Percentiles rank a stretch among this genome's conserved stretches.
phyloP scores from a whole-genome alignment of 2,797 vertebrate genomes.

The Psittacula echo region DNA sequence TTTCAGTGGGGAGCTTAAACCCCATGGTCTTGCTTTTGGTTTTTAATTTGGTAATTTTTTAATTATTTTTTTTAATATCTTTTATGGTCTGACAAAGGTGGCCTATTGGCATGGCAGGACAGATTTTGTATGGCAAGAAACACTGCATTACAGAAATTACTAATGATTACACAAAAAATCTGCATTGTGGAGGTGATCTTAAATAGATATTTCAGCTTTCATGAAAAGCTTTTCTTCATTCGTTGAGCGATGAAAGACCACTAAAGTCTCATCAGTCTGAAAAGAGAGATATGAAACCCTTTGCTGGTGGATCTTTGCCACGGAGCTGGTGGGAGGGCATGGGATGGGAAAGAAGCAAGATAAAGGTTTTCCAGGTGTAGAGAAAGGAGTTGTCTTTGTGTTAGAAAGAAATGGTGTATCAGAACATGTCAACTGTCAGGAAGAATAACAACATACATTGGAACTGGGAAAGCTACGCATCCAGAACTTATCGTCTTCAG shows the following conservation, averaged over 20 bases:
- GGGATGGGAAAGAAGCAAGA: not conserved
- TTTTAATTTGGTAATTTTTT: not conserved
- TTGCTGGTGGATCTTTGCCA: not conserved
- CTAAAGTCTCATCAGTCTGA: not conserved
- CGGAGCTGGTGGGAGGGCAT: not conserved
- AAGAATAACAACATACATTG: not conserved
- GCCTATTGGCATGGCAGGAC: not conserved
- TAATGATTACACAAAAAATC: not conserved
- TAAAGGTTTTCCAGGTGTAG: not conserved
- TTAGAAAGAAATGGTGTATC: not conserved
- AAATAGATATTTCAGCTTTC: not conserved
- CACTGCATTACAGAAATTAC: not conserved
- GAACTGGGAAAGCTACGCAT: not conserved
- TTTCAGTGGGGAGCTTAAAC: not conserved
- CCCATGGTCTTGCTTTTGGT: not conserved
- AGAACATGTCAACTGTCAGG: not conserved
- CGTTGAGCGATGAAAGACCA: not conserved
- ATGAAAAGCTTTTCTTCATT: not conserved
- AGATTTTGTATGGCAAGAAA: not conserved
- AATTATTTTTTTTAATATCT: not conserved
- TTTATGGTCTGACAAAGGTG: not conserved
- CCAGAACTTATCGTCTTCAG: not conserved
- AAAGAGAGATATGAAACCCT: not conserved
- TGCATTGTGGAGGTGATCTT: not conserved
- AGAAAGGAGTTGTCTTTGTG: not conserved